Base-by-base conservation (phyloP, 2,888 invertebrate species). In the Colostygia pectinataria region DNA sequence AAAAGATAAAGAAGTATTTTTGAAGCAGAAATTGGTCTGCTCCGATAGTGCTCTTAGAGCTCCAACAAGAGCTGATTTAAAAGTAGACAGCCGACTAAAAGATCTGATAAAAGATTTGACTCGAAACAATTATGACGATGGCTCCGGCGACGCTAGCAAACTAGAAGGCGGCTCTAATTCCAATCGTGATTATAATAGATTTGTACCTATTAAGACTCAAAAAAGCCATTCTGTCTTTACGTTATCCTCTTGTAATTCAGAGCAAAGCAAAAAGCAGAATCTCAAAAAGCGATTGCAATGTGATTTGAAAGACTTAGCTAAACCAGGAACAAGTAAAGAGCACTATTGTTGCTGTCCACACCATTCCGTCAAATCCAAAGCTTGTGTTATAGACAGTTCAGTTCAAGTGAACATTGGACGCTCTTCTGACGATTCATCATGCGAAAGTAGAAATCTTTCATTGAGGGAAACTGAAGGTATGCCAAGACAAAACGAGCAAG, bases 61-160 rank as follows among this genome's bases (percentile, higher is more conserved):
- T 12, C 63, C 73, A 12, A 40, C 55, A 14, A 62, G 65, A 25
- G 49, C 68, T 18, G 73, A 78, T 25, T 29, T 55, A 5, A 79
- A 76, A 56, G 57, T 70, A 8, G 75, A 69, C 51, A 76, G 62
- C 41, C 77, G 71, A 64, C 61, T 89, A 9, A 81, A 84, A 55
- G 77, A 85, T 47, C 65, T 90, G 31, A 77, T 89, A 53, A 84
- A 86, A 62, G 90, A 90, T 62, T 74, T 90, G 41, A 80, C 83
- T n/a, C 73, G 80, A 56, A 89, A 89, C 54, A 86, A 88, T 47
- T 83, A 85, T 61, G 79, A 83, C 44, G 83, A 88, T 63, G 88
- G 89, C 10, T 89, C 89, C 4, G 90, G 90, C 4, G 90, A 90
- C 65, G 89, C 88, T n/a, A 83, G 83, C 63, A 87, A 84, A 65